These are phyloP conservation scores for Schrankia costaestrigalis DNA, from an alignment of 2,888 invertebrate species.

Conservation along the genomic window DNA sequence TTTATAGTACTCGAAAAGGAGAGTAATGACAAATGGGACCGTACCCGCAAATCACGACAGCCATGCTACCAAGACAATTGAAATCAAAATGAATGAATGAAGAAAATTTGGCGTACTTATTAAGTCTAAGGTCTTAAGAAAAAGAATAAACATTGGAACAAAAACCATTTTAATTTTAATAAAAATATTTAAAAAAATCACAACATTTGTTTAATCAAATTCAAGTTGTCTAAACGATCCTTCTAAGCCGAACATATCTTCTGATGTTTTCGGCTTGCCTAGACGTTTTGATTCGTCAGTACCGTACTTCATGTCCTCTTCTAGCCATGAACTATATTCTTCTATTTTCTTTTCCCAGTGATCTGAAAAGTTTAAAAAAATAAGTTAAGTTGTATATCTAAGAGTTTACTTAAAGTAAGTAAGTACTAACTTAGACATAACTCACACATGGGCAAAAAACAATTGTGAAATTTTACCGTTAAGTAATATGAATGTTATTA, in stretches of 20 bases:
- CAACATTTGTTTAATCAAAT: constrained; percentile 28
- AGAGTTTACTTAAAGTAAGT: neutral
- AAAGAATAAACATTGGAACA: neutral
- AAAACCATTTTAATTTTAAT: neutral
- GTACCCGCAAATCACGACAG: too few species aligned
- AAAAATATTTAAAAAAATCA: too few species aligned
- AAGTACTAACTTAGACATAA: too few species aligned
- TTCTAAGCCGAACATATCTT: constrained; percentile 69
- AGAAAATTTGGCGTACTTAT: too few species aligned
- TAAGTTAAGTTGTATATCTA: neutral
- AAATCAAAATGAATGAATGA: too few species aligned
- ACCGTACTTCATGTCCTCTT: constrained; percentile 60
- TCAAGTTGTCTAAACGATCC: constrained; percentile 68
- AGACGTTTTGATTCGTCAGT: constrained; percentile 72
- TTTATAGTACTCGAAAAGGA: too few species aligned
- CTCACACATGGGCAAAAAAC: too few species aligned
- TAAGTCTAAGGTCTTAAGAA: too few species aligned
- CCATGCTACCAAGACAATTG: too few species aligned
- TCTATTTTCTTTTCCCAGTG: constrained; percentile 57
- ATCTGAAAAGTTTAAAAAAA: constrained; percentile 21
- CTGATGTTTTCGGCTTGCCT: constrained; percentile 72
- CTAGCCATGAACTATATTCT: constrained; percentile 67
- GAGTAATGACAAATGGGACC: too few species aligned
- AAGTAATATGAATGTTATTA: too few species aligned
- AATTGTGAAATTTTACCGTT: too few species aligned